Conservation (phyloP, 2,888 invertebrate species). For the Chrysomela aeneicollis region DNA sequence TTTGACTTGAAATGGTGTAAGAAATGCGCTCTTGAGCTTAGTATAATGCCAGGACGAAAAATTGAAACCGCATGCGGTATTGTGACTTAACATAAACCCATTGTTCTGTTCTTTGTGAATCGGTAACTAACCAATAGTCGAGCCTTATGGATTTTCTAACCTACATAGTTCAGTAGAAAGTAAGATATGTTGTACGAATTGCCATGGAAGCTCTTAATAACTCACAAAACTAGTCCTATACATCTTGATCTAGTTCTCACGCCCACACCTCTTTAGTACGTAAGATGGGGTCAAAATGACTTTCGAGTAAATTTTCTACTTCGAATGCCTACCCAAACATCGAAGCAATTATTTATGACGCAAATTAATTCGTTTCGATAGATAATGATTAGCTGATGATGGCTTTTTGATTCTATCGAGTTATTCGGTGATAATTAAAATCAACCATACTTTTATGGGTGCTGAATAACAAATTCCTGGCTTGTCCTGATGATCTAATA, state of each 20-base stretch:
- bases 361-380: no score
- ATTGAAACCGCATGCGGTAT: slow-evolving; percentile 33
- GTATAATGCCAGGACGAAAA: slow-evolving; percentile 6
- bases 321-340: no score
- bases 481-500: no score
- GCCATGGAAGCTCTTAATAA: slow-evolving; percentile 34
- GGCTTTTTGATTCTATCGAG: no score
- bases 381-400: no score
- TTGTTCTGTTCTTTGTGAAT: slow-evolving; percentile 31
- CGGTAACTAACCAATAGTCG: slow-evolving; percentile 32
- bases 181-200: slow-evolving; percentile 41
- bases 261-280: slow-evolving; percentile 31
- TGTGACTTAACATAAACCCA: slow-evolving; percentile 34
- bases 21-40: no score
- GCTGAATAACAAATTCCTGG: no score
- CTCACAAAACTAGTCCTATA: slow-evolving; percentile 34
- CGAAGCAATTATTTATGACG: no score
- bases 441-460: no score
- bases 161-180: slow-evolving; percentile 57
- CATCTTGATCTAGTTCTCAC: slow-evolving; percentile 42
- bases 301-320: no score
- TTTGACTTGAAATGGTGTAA: no score
- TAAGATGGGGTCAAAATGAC: background rate
- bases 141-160: slow-evolving; percentile 53
- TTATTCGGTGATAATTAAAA: no score